These are phyloP conservation scores for Eurystomus glaucurus DNA, from an alignment of 2,797 vertebrate species.

Conservation along the genomic window DNA sequence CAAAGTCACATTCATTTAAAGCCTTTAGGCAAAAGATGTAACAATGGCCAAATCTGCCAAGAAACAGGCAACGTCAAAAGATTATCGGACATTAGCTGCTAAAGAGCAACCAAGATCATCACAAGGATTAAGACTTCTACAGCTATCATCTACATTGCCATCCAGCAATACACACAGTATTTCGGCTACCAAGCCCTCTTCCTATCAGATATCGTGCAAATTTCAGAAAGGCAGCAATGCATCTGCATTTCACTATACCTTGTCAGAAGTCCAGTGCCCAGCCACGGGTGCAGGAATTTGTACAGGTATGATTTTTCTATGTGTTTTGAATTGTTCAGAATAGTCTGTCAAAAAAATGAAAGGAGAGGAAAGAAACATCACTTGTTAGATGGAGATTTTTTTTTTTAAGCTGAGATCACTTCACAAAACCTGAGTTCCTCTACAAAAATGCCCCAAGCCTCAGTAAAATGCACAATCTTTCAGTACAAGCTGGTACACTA, in stretches of 20 bases:
- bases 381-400: background rate
- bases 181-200: background rate
- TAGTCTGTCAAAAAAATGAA: constrained; percentile 75
- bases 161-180: background rate
- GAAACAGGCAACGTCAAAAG: background rate
- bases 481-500: background rate
- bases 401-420: background rate
- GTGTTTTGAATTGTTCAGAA: constrained; percentile 89
- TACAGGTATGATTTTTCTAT: constrained; percentile 91
- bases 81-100: background rate
- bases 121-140: background rate
- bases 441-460: background rate
- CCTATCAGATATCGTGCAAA: background rate
- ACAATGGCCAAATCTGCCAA: background rate
- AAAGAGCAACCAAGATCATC: background rate
- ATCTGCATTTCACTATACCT: constrained; percentile 83
- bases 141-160: background rate
- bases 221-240: background rate
- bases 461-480: background rate
- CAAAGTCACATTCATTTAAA: background rate
- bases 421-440: background rate
- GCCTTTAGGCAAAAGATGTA: background rate
- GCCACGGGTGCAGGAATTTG: constrained; percentile 93
- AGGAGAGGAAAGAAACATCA: background rate
- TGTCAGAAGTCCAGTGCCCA: constrained; percentile 94